A percentile compares a stretch with the other conserved stretches of the same genome.
These are phyloP conservation scores for Oasisia sp. DNA, from an alignment of 2,888 invertebrate genomes.

Conservation along the genomic window DNA sequence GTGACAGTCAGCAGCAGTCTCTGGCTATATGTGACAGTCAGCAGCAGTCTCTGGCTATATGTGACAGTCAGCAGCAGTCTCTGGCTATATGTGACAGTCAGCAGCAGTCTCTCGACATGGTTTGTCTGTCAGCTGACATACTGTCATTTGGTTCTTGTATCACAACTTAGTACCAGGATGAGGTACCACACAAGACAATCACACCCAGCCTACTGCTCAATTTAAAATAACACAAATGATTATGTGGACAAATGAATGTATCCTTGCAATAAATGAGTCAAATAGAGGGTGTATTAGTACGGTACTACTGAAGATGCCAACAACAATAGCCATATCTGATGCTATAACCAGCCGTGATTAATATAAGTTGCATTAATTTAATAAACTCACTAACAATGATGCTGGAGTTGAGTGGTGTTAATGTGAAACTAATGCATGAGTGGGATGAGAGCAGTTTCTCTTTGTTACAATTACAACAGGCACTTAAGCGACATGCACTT, in stretches of 20 bases:
- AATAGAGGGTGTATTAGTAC: not conserved
- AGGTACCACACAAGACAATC: not conserved
- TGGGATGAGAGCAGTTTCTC: not conserved
- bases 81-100: not conserved
- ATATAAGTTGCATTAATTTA: not conserved
- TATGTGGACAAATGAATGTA: not conserved
- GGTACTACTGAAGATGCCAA: not conserved
- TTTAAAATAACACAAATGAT: not conserved
- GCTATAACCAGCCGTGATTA: not conserved
- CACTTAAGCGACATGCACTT: constrained; percentile 4
- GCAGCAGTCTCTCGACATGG: not conserved
- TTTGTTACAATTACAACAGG: constrained; percentile 1
- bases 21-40: not conserved
- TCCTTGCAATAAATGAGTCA: not conserved
- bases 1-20: not conserved
- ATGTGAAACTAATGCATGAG: not conserved
- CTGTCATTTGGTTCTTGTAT: not conserved
- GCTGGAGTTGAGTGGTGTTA: not conserved
- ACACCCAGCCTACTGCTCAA: not conserved
- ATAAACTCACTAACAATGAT: not conserved
- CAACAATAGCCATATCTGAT: not conserved
- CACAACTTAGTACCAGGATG: not conserved
- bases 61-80: not conserved
- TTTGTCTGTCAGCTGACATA: not conserved
- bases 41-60: not conserved